phyloP scores from a whole-genome alignment of 2,888 invertebrate genomes.

The Endotricha flammealis region DNA sequence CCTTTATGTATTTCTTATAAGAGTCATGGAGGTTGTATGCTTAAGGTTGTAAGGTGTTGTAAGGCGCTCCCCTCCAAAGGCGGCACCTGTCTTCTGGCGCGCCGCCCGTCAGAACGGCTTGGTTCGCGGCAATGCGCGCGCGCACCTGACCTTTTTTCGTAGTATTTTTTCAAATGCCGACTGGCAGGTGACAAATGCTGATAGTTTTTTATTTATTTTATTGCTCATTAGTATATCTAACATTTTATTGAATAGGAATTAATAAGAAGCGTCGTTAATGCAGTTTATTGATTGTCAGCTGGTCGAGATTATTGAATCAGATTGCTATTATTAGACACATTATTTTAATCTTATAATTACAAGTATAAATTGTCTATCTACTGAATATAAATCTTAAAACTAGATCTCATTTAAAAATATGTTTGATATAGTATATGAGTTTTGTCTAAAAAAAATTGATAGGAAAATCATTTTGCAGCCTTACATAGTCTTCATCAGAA shows the following conservation, averaged over 20 bases:
- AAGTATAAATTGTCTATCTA: too few species aligned
- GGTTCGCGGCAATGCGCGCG: constrained; percentile 48
- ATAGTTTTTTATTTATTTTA: constrained; percentile 2
- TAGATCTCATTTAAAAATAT: too few species aligned
- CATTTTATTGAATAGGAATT: not conserved
- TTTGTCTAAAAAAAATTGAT: too few species aligned
- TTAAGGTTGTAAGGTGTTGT: constrained; percentile 65
- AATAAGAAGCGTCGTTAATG: not conserved
- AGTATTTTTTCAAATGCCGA: constrained; percentile 22
- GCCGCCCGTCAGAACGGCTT: constrained; percentile 68
- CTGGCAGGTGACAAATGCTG: constrained; percentile 17
- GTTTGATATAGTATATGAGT: too few species aligned
- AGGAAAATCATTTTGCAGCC: too few species aligned
- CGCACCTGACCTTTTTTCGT: constrained; percentile 61
- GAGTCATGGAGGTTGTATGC: constrained; percentile 19
- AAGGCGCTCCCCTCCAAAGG: constrained; percentile 76
- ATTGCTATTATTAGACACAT: too few species aligned
- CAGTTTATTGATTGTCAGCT: too few species aligned
- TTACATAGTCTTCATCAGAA: too few species aligned
- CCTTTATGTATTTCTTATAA: constrained; percentile 23
- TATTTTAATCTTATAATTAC: too few species aligned
- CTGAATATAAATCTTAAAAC: too few species aligned
- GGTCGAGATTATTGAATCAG: too few species aligned
- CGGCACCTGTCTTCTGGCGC: constrained; percentile 70
- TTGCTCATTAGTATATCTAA: not conserved